A percentile compares a stretch with the other conserved stretches of the same genome.
Evolutionary conservation across 2,888 invertebrate species (phyloP).

Genomic region (Tipula lateralis): DNA sequence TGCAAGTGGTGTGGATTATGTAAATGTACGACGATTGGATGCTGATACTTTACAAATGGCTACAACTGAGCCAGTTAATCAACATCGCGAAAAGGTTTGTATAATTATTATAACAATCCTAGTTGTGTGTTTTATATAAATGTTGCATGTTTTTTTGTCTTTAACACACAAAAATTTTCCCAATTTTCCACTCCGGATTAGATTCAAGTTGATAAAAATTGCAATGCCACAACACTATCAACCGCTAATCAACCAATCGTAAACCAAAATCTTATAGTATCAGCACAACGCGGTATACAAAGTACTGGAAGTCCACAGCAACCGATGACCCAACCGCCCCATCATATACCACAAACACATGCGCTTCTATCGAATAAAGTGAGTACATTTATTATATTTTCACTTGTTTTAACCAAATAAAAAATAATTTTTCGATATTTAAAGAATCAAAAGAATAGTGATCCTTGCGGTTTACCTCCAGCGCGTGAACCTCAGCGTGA

Average conservation of each 20-base stretch:
- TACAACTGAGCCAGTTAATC: conserved; percentile 58
- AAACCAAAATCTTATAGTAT: conserved; percentile 3
- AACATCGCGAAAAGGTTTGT: conserved; percentile 49
- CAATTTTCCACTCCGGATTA: conserved; percentile 28
- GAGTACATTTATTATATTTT: not conserved
- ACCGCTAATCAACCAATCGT: conserved; percentile 36
- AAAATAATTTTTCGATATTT: not conserved
- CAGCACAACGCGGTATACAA: not conserved
- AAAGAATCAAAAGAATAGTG: not conserved
- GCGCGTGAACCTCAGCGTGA: conserved; percentile 32
- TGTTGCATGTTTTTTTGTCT: conserved; percentile 41
- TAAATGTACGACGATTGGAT: conserved; percentile 57
- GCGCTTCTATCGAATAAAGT: not conserved
- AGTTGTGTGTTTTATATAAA: not conserved
- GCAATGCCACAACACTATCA: conserved; percentile 58
- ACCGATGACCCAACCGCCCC: conserved; percentile 33
- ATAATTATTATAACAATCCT: not conserved
- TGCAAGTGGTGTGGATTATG: conserved; percentile 49
- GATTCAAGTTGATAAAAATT: conserved; percentile 59
- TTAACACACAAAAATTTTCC: conserved; percentile 34
- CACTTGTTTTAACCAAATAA: not conserved
- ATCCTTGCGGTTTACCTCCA: conserved; percentile 32
- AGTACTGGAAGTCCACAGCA: conserved; percentile 41
- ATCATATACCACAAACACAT: not conserved
- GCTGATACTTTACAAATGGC: conserved; percentile 59